phyloP scores from a whole-genome alignment of 2,797 vertebrate genomes.

The Rhyacichthys aspro region DNA sequence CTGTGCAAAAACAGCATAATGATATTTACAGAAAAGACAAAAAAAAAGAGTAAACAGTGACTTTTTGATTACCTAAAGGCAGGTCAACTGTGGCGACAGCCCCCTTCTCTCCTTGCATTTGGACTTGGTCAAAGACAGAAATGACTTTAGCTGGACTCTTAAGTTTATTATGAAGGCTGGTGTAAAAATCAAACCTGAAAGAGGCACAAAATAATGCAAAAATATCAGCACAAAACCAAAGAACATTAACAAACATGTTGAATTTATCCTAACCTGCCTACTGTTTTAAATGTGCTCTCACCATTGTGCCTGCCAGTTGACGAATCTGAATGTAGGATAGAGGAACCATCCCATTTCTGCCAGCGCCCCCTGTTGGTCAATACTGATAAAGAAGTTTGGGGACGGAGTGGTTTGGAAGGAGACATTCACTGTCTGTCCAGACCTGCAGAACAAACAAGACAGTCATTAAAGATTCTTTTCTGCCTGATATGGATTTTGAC shows the following conservation, averaged over 20 bases:
- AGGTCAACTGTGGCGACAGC: constrained; percentile 70
- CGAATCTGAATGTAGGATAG: constrained; percentile 80
- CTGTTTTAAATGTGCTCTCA: constrained; percentile 30
- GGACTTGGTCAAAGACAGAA: constrained; percentile 73
- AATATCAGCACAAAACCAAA: not conserved
- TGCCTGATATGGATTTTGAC: no score
- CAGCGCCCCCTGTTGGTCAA: constrained; percentile 79
- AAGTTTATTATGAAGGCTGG: constrained; percentile 66
- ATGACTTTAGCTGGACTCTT: constrained; percentile 63
- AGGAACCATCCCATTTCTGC: constrained; percentile 81
- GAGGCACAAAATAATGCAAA: not conserved
- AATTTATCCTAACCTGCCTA: no score
- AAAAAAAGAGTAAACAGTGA: no score
- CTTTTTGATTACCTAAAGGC: constrained; percentile 60
- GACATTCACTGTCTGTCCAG: constrained; percentile 64
- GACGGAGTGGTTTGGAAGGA: constrained; percentile 80
- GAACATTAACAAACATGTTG: not conserved
- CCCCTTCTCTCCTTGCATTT: constrained; percentile 80
- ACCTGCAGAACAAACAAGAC: constrained; percentile 49
- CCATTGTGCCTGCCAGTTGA: constrained; percentile 85
- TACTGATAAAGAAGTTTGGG: constrained; percentile 76
- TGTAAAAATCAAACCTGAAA: constrained; percentile 78
- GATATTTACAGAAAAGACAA: not conserved
- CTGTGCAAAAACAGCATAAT: constrained; percentile 38
- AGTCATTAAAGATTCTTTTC: no score